A percentile compares a stretch with the other conserved stretches of the same genome.
These are phyloP conservation scores for Desmodus rotundus DNA, from an alignment of 2,113 vertebrate genomes.

Conservation along the genomic window DNA sequence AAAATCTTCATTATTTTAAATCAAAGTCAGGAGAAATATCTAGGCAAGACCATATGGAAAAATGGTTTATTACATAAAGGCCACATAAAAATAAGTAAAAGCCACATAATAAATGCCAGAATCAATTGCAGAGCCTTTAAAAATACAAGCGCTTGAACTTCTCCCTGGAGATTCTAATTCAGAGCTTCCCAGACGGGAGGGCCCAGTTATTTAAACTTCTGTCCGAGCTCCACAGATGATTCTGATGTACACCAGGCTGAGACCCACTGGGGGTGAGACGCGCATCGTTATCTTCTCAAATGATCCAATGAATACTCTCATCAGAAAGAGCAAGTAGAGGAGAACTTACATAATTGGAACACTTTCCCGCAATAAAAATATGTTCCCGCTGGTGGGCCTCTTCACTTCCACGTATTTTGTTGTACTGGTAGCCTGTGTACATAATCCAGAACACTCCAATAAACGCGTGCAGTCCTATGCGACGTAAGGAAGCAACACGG, in stretches of 20 bases:
- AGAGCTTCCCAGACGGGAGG: not conserved
- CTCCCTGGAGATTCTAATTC: not conserved
- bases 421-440: not conserved
- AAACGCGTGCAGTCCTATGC: not conserved
- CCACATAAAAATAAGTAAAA: not conserved
- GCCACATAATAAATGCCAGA: not conserved
- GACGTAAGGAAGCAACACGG: not conserved
- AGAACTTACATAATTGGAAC: not conserved
- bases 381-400: not conserved
- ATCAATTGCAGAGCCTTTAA: not conserved
- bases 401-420: not conserved
- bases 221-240: not conserved
- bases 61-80: conserved; percentile 1
- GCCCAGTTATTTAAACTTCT: not conserved
- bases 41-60: not conserved
- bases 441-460: not conserved
- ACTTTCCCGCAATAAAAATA: not conserved
- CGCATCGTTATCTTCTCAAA: not conserved
- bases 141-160: not conserved
- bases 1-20: not conserved
- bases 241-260: not conserved
- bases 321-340: conserved; percentile 3
- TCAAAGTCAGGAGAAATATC: conserved; percentile 6
- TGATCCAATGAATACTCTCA: not conserved
- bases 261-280: not conserved